Evolutionary conservation across 2,113 vertebrate species (phyloP).

Genomic region (Nycticryphes semicollaris): DNA sequence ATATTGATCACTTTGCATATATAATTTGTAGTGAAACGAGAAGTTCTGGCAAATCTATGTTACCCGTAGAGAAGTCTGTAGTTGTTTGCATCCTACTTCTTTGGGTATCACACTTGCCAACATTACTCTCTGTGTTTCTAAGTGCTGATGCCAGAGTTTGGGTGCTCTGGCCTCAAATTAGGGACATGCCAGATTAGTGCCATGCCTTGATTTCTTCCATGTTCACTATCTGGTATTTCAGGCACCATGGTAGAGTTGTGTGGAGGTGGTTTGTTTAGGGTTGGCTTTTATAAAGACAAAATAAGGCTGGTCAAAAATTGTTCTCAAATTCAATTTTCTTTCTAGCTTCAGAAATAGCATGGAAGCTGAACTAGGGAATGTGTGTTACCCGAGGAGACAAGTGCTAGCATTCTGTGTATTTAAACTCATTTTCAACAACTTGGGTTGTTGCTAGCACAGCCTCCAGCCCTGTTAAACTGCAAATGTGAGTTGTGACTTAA

Average conservation of each 20-base stretch:
- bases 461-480: background rate
- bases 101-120: background rate
- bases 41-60: background rate
- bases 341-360: background rate
- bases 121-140: background rate
- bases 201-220: background rate
- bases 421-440: background rate
- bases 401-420: background rate
- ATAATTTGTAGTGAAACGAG: background rate
- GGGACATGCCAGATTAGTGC: background rate
- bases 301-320: background rate
- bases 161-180: background rate
- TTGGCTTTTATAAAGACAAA: background rate
- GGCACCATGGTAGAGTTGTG: background rate
- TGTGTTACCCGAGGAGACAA: background rate
- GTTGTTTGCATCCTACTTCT: background rate
- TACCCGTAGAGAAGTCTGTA: background rate
- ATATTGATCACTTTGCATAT: background rate
- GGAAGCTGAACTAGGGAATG: background rate
- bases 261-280: background rate
- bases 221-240: background rate
- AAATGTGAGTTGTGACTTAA: background rate
- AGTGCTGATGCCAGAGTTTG: background rate
- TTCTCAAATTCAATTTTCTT: background rate
- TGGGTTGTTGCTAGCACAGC: background rate